Evolutionary conservation across 2,888 invertebrate genomes (phyloP).

Genomic region (Chydorus sphaericus): DNA sequence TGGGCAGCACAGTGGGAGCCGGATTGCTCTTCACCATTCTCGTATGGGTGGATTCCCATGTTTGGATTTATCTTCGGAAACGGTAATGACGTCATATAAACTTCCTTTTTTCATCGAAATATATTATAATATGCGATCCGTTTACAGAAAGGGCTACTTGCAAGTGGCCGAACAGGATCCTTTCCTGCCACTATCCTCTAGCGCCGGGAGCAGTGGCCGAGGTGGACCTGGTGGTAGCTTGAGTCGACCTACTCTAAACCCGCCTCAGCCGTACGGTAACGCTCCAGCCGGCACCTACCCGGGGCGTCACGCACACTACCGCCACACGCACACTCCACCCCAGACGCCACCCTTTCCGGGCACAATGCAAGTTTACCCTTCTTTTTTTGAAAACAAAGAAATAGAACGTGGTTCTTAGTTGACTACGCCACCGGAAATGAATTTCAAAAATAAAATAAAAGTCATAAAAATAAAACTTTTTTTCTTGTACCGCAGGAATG

Average conservation of each 20-base stretch:
- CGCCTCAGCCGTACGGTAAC: slow-evolving; percentile 1
- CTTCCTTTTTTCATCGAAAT: background rate
- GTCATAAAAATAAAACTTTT: no score
- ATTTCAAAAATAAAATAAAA: no score
- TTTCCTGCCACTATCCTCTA: slow-evolving; percentile 43
- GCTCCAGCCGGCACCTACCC: slow-evolving; percentile 8
- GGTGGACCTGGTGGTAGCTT: slow-evolving; percentile 4
- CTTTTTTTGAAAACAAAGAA: background rate
- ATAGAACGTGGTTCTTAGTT: no score
- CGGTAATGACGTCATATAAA: slow-evolving; percentile 37
- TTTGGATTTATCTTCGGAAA: slow-evolving; percentile 91
- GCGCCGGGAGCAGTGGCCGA: slow-evolving; percentile 14
- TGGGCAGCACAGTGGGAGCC: slow-evolving; percentile 69
- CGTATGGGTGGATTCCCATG: slow-evolving; percentile 88
- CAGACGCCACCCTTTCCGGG: slow-evolving; percentile 23
- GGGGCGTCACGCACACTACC: slow-evolving; percentile 15
- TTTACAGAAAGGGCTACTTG: slow-evolving; percentile 28
- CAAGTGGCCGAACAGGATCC: slow-evolving; percentile 75
- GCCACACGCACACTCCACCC: slow-evolving; percentile 21
- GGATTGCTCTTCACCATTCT: slow-evolving; percentile 81
- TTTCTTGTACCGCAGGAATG: slow-evolving; percentile 24
- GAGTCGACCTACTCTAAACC: slow-evolving; percentile 8
- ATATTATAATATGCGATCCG: background rate
- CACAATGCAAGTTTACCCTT: slow-evolving; percentile 22
- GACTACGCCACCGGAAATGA: no score